phyloP scores from a whole-genome alignment of 2,888 invertebrate species.

The Ectemnius cavifrons region DNA sequence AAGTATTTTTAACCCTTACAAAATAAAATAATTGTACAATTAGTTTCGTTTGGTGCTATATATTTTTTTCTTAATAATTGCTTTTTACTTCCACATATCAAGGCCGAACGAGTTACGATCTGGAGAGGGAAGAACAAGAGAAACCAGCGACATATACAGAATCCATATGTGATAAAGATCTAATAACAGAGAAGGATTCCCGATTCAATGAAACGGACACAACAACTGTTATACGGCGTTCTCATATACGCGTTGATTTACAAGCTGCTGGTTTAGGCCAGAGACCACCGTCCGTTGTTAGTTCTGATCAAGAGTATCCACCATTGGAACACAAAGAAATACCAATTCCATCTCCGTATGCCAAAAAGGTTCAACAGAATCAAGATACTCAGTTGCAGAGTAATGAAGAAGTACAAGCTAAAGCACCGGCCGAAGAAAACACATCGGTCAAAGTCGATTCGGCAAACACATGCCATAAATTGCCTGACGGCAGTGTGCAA shows the following conservation, averaged over 20 bases:
- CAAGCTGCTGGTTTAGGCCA: conserved; percentile 83
- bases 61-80: conserved; percentile 9
- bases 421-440: conserved; percentile 32
- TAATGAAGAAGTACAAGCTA: conserved; percentile 44
- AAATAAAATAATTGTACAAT: conserved; percentile 8
- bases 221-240: conserved; percentile 73
- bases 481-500: conserved; percentile 60
- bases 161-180: conserved; percentile 61
- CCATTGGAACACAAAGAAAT: conserved; percentile 71
- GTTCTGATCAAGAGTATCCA: conserved; percentile 76
- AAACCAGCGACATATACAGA: conserved; percentile 68
- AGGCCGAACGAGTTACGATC: conserved; percentile 75
- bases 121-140: conserved; percentile 69
- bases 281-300: conserved; percentile 84
- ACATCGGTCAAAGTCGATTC: conserved; percentile 28
- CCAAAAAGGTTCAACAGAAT: conserved; percentile 61
- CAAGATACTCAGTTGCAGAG: conserved; percentile 49
- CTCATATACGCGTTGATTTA: conserved; percentile 82
- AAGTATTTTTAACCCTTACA: conserved; percentile 10
- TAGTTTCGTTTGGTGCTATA: neutral
- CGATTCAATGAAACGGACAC: conserved; percentile 72
- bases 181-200: conserved; percentile 61
- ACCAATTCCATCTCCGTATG: conserved; percentile 69
- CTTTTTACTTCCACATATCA: conserved; percentile 34
- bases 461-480: conserved; percentile 43